Evolutionary conservation across 2,888 invertebrate species (phyloP).

Genomic region (Bhutanitis thaidina): DNA sequence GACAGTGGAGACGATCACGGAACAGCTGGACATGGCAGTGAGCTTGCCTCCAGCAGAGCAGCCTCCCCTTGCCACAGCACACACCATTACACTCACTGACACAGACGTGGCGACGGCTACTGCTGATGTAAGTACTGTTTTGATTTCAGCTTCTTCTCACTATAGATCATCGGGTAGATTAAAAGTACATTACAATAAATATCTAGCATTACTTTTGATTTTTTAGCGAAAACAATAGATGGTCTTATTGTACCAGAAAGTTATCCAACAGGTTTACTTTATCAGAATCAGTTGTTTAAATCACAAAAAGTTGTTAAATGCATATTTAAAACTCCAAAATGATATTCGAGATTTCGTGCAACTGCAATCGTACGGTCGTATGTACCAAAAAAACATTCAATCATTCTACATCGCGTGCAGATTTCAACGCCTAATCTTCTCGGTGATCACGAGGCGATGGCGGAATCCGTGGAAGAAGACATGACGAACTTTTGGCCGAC

Average conservation of each 20-base stretch:
- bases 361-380: no score
- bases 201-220: neutral
- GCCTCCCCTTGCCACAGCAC: constrained; percentile 87
- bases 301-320: no score
- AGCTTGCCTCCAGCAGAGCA: constrained; percentile 86
- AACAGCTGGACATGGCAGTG: constrained; percentile 93
- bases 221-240: neutral
- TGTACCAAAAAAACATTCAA: no score
- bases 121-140: constrained; percentile 53
- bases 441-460: constrained; percentile 86
- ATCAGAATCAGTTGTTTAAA: no score
- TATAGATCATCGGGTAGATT: no score
- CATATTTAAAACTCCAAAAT: no score
- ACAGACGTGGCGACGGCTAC: constrained; percentile 89
- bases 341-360: no score
- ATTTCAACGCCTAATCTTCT: constrained; percentile 88
- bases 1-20: constrained; percentile 95
- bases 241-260: no score
- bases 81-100: constrained; percentile 92
- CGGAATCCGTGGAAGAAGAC: constrained; percentile 86
- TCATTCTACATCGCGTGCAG: constrained; percentile 45
- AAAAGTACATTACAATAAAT: no score
- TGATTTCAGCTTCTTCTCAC: neutral
- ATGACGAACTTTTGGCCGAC: constrained; percentile 95
- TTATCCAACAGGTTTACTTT: no score